Evolutionary conservation across 30 jellyfish, hydroid and myxozoan genomes (phyloP).

Genomic region (Turritopsis rubra): DNA sequence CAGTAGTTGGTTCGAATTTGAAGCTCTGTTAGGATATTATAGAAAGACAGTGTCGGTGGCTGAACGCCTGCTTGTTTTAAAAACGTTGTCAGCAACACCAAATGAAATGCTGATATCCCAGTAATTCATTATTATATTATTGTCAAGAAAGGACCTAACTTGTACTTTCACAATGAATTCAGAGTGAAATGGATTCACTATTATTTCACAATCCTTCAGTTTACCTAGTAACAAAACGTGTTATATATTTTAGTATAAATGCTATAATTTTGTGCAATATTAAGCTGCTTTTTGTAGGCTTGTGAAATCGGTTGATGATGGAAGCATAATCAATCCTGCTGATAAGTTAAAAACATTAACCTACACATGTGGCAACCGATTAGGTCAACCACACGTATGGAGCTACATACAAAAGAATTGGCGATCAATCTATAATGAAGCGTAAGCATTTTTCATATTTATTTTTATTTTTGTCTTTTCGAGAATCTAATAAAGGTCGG

Average conservation of each 20-base stretch:
- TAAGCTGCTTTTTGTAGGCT: background rate
- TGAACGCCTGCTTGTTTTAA: background rate
- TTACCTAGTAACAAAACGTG: too few species aligned
- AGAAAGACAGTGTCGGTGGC: background rate
- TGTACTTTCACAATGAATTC: too few species aligned
- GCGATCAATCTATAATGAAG: background rate
- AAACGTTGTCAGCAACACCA: background rate
- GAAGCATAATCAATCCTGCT: background rate
- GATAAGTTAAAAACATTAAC: background rate
- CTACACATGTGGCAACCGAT: background rate
- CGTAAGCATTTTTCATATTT: conserved; percentile 1
- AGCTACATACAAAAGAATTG: background rate
- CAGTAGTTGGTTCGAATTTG: background rate
- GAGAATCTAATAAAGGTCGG: too few species aligned
- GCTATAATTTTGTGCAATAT: too few species aligned
- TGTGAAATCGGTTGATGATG: background rate
- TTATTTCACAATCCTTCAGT: too few species aligned
- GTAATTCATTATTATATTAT: background rate
- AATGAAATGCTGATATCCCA: background rate
- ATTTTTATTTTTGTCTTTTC: background rate
- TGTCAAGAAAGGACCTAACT: too few species aligned
- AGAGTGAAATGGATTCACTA: too few species aligned
- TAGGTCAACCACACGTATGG: conserved; percentile 7
- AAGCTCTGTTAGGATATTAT: background rate
- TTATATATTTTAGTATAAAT: too few species aligned